Conservation (phyloP, 2,797 vertebrate species). For the Podargus strigoides region DNA sequence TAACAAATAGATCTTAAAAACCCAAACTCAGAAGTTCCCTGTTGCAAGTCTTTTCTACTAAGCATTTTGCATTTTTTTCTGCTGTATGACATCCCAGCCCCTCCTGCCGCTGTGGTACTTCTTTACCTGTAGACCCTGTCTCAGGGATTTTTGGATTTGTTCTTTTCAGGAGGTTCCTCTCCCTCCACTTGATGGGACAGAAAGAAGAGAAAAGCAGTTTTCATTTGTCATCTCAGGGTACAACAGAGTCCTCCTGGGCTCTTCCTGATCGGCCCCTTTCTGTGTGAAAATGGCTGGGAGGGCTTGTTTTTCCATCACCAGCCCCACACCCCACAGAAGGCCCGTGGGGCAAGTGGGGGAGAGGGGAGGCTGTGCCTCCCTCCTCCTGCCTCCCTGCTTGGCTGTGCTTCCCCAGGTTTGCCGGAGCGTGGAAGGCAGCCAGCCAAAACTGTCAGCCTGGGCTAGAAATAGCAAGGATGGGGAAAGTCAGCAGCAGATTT, state of each 20-base stretch:
- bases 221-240: not conserved
- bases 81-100: not conserved
- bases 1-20: not conserved
- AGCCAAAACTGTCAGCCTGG: not conserved
- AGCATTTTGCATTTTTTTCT: not conserved
- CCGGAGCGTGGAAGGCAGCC: not conserved
- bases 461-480: not conserved
- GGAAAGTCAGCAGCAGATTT: not conserved
- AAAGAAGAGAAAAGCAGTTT: not conserved
- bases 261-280: not conserved
- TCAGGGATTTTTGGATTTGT: not conserved
- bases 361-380: not conserved
- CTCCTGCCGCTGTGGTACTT: not conserved
- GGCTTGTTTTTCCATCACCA: not conserved
- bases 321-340: not conserved
- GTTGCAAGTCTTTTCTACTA: not conserved
- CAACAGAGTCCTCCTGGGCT: not conserved
- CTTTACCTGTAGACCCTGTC: not conserved
- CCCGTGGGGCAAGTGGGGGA: fast-evolving
- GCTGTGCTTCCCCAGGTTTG: not conserved
- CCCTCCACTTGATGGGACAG: not conserved
- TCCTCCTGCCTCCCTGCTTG: not conserved
- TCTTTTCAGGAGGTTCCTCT: not conserved
- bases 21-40: not conserved
- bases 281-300: not conserved